These are phyloP conservation scores for Rhinoptilus africanus DNA, from an alignment of 2,113 vertebrate species.

Conservation along the genomic window DNA sequence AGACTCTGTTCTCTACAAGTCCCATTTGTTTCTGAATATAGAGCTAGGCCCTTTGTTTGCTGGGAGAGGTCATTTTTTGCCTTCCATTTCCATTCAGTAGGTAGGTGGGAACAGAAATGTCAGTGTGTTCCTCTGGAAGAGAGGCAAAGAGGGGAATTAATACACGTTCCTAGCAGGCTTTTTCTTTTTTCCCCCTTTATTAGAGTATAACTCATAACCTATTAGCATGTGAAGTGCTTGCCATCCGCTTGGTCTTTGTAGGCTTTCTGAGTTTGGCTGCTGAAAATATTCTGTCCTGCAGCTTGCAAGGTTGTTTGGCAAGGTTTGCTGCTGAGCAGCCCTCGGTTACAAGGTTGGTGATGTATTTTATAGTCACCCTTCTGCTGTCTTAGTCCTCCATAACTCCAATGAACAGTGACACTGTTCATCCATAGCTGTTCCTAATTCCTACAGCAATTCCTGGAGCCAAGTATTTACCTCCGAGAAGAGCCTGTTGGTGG, in stretches of 20 bases:
- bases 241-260: not conserved
- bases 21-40: conserved; percentile 62
- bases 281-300: not conserved
- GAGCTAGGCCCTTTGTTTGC: conserved; percentile 46
- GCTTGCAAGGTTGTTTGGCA: not conserved
- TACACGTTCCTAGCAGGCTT: not conserved
- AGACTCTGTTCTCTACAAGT: conserved; percentile 55
- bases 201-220: not conserved
- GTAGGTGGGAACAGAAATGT: conserved; percentile 69
- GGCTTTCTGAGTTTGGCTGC: not conserved
- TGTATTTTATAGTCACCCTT: not conserved
- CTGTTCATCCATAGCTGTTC: not conserved
- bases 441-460: not conserved
- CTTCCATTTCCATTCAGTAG: conserved; percentile 48
- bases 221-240: not conserved
- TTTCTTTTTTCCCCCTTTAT: not conserved
- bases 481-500: not conserved
- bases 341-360: not conserved
- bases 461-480: not conserved
- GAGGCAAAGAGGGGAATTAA: not conserved
- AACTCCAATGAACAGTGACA: not conserved
- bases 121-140: conserved; percentile 20
- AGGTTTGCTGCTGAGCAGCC: not conserved
- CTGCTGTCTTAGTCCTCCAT: not conserved
- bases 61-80: conserved; percentile 41